phyloP scores from a whole-genome alignment of 2,888 invertebrate genomes.

The Eueremaeus valkanovi region DNA sequence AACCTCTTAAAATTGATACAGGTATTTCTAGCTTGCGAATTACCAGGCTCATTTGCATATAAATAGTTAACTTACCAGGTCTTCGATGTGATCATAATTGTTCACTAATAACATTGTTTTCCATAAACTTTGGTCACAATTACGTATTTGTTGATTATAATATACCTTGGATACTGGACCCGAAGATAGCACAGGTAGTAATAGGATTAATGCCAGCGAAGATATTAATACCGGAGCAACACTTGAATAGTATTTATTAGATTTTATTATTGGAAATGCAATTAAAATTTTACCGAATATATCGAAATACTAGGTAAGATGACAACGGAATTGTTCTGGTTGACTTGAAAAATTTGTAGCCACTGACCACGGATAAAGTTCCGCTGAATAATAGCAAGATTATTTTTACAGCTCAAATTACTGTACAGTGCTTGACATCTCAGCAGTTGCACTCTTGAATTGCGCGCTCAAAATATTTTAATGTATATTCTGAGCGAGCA shows the following conservation, averaged over 20 bases:
- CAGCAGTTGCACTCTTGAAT: no score
- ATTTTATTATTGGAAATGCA: neutral
- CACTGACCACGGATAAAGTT: neutral
- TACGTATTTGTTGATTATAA: neutral
- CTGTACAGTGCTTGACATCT: no score
- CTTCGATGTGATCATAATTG: neutral
- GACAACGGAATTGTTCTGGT: neutral
- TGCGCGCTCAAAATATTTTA: no score
- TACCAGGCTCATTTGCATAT: neutral
- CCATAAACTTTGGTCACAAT: neutral
- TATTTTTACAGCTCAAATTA: no score
- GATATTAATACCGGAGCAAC: neutral
- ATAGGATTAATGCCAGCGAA: neutral
- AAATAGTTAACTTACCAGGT: no score
- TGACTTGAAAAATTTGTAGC: neutral
- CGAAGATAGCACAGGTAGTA: neutral
- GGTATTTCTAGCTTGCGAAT: neutral
- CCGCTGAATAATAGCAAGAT: neutral
- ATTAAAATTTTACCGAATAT: neutral
- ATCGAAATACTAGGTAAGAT: neutral
- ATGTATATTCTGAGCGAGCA: no score
- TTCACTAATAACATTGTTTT: neutral
- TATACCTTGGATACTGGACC: neutral
- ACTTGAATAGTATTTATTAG: neutral
- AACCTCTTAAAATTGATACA: no score